Conservation (phyloP, 2,888 invertebrate species). For the Tachystola acroxantha region DNA sequence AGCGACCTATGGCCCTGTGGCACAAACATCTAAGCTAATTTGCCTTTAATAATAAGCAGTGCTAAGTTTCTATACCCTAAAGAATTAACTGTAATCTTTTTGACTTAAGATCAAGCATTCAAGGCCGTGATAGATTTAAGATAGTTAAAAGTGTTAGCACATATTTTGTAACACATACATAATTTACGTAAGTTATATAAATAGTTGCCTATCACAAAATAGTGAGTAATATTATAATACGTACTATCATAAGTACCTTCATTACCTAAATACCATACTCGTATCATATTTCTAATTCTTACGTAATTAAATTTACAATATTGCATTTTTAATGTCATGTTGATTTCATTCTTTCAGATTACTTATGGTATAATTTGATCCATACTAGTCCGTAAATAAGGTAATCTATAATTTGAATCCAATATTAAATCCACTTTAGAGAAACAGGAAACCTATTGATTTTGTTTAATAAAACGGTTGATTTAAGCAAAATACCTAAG, state of each 20-base stretch:
- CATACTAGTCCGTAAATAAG: no score
- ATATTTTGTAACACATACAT: slow-evolving; percentile 46
- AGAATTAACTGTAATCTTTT: slow-evolving; percentile 10
- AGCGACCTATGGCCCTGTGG: neutral
- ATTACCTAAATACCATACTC: no score
- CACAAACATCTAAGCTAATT: slow-evolving; percentile 8
- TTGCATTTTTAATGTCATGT: no score
- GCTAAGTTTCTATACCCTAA: slow-evolving; percentile 17
- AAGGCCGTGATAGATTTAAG: slow-evolving; percentile 68
- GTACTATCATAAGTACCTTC: neutral
- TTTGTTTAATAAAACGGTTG: no score
- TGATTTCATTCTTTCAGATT: no score
- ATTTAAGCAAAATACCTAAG: no score
- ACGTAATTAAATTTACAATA: no score
- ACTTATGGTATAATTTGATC: no score
- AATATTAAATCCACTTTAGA: no score
- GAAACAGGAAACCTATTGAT: no score
- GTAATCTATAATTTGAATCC: no score
- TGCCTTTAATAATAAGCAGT: slow-evolving; percentile 26
- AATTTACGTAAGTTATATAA: slow-evolving; percentile 20
- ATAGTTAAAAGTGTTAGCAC: slow-evolving; percentile 51
- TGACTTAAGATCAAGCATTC: slow-evolving; percentile 44
- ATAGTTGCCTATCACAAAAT: slow-evolving; percentile 34
- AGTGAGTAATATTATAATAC: slow-evolving; percentile 8
- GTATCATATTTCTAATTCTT: no score